Conservation (phyloP, 2,113 vertebrate species). For the Cololabis saira region DNA sequence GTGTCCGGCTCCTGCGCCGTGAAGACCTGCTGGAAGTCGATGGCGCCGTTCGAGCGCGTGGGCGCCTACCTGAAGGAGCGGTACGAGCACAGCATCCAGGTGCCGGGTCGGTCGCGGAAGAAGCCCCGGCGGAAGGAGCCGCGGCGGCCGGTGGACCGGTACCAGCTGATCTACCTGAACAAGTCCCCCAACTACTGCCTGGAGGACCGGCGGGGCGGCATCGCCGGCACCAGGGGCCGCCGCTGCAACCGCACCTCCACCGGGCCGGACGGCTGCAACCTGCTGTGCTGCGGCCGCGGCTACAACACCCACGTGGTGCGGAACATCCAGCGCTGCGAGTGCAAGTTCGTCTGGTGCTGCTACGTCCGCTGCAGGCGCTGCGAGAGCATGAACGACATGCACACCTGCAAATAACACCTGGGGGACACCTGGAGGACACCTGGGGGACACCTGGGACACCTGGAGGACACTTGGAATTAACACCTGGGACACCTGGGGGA, state of each 20-base stretch:
- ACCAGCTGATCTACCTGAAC: slow-evolving; percentile 91
- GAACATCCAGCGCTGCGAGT: slow-evolving; percentile 91
- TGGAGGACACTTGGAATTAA: too few species aligned
- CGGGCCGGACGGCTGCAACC: slow-evolving; percentile 88
- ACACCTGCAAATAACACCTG: slow-evolving; percentile 90
- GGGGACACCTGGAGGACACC: not conserved
- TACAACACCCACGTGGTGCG: slow-evolving; percentile 96
- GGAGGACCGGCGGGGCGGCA: slow-evolving; percentile 85
- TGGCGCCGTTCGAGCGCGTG: slow-evolving; percentile 91
- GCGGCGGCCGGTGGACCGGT: slow-evolving; percentile 77
- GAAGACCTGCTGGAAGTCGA: slow-evolving; percentile 96
- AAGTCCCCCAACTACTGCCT: slow-evolving; percentile 97
- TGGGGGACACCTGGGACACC: too few species aligned
- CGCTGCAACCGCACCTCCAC: slow-evolving; percentile 90
- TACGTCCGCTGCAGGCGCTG: slow-evolving; percentile 93
- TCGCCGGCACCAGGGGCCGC: slow-evolving; percentile 90
- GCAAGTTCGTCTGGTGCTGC: slow-evolving; percentile 98
- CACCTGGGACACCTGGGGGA: too few species aligned
- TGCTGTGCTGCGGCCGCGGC: slow-evolving; percentile 94
- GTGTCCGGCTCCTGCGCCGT: slow-evolving; percentile 97
- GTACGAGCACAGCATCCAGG: slow-evolving; percentile 91
- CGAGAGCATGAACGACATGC: slow-evolving; percentile 95
- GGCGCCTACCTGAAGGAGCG: slow-evolving; percentile 91
- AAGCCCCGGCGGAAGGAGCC: slow-evolving; percentile 86
- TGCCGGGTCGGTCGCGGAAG: slow-evolving; percentile 84